phyloP scores from a whole-genome alignment of 2,797 vertebrate species.

The Chiloscyllium punctatum region DNA sequence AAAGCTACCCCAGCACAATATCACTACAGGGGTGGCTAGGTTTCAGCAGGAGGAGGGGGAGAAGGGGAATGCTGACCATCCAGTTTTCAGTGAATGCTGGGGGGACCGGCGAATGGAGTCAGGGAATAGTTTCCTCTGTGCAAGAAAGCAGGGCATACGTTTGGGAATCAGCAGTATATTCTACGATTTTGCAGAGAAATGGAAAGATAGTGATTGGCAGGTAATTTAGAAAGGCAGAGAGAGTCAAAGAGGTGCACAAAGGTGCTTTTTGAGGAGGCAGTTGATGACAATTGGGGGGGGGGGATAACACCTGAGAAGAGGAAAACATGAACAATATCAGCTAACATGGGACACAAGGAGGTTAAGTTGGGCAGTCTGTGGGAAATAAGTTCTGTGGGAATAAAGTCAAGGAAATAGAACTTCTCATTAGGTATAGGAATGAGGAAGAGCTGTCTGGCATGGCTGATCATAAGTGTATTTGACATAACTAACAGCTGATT shows the following conservation, averaged over 20 bases:
- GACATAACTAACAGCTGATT: not conserved
- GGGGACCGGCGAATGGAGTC: no score
- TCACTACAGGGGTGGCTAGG: no score
- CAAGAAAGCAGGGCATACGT: not conserved
- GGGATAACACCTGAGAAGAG: not conserved
- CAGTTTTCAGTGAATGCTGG: no score
- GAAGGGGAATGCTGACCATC: no score
- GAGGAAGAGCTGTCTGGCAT: not conserved
- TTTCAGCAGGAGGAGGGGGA: no score
- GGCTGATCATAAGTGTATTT: not conserved
- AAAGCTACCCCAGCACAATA: no score
- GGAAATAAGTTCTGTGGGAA: not conserved
- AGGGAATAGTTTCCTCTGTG: not conserved
- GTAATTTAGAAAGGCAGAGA: not conserved
- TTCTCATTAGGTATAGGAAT: not conserved
- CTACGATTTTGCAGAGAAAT: not conserved
- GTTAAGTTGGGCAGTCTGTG: not conserved
- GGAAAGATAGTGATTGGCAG: not conserved
- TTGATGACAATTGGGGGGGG: not conserved
- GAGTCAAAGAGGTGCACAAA: not conserved
- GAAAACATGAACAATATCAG: not conserved
- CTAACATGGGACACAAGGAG: not conserved
- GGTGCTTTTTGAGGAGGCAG: not conserved
- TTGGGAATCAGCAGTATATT: not conserved
- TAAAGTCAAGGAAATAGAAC: not conserved